A percentile compares a stretch with the other conserved stretches of the same genome.
These are phyloP conservation scores for Sipha maydis DNA, from an alignment of 2,888 invertebrate genomes.

Conservation along the genomic window DNA sequence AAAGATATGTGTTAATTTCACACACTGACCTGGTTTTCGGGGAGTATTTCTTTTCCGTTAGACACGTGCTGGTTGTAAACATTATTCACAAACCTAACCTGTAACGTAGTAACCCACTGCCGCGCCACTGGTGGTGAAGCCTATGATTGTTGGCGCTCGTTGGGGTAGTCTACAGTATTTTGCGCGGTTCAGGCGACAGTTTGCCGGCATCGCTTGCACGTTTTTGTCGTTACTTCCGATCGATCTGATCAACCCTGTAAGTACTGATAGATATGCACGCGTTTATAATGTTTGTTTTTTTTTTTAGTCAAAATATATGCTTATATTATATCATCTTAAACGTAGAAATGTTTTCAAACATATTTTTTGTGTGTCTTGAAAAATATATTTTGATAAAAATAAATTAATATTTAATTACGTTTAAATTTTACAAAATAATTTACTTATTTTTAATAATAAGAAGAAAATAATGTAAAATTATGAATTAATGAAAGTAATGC, in stretches of 20 bases:
- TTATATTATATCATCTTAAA: too few species aligned
- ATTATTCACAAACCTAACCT: slow-evolving; percentile 29
- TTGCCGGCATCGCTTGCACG: slow-evolving; percentile 54
- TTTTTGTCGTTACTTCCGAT: slow-evolving; percentile 32
- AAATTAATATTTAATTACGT: not conserved
- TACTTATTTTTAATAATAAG: not conserved
- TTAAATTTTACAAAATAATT: not conserved
- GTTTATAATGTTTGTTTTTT: not conserved
- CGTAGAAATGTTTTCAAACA: not conserved
- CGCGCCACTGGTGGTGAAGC: slow-evolving; percentile 34
- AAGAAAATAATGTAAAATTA: too few species aligned
- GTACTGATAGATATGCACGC: not conserved
- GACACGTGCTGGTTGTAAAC: slow-evolving; percentile 29
- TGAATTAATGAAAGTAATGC: too few species aligned
- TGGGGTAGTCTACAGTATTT: slow-evolving; percentile 50
- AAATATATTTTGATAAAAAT: not conserved
- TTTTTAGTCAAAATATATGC: too few species aligned
- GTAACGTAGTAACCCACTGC: slow-evolving; percentile 42
- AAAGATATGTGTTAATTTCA: not conserved
- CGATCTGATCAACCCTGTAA: slow-evolving; percentile 2
- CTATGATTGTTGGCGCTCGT: not conserved
- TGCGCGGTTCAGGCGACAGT: slow-evolving; percentile 44
- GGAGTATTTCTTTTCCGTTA: not conserved
- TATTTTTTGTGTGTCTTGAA: not conserved
- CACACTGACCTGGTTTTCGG: not conserved